phyloP scores from a whole-genome alignment of 1,140 invertebrate species.

The Colletes gigas region DNA sequence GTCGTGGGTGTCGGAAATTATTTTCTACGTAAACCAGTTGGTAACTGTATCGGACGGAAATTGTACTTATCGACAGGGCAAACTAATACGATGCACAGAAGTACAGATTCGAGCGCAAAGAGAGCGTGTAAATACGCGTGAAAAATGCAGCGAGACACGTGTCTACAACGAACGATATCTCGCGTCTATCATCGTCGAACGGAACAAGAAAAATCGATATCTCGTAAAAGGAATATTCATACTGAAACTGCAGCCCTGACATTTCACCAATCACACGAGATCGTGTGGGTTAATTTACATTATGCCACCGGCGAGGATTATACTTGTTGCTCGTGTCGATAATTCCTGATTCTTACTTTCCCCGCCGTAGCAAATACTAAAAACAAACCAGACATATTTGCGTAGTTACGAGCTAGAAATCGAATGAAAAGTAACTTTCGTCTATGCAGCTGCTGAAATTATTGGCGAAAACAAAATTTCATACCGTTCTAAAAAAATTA shows the following conservation, averaged over 20 bases:
- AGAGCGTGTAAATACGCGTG: background rate
- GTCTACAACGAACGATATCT: background rate
- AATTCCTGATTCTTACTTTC: conserved; percentile 42
- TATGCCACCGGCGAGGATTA: background rate
- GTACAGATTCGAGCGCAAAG: background rate
- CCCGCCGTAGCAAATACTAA: background rate
- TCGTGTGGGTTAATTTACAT: conserved; percentile 38
- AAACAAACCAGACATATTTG: background rate
- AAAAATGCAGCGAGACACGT: no score
- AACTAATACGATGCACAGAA: background rate
- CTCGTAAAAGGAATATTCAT: conserved; percentile 15
- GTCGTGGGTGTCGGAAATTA: no score
- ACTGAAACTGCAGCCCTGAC: conserved; percentile 32
- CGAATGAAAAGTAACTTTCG: no score
- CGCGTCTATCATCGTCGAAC: background rate
- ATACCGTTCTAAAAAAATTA: no score
- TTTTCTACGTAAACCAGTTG: background rate
- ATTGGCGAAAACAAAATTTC: no score
- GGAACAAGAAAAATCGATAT: conserved; percentile 8
- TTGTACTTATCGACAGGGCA: background rate
- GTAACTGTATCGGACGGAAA: background rate
- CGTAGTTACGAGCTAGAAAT: background rate
- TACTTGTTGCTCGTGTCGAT: conserved; percentile 8
- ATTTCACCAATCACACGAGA: conserved; percentile 38
- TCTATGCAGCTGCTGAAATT: no score